Base-by-base conservation (phyloP, 2,888 invertebrate genomes). In the Rotaria magnacalcarata region DNA sequence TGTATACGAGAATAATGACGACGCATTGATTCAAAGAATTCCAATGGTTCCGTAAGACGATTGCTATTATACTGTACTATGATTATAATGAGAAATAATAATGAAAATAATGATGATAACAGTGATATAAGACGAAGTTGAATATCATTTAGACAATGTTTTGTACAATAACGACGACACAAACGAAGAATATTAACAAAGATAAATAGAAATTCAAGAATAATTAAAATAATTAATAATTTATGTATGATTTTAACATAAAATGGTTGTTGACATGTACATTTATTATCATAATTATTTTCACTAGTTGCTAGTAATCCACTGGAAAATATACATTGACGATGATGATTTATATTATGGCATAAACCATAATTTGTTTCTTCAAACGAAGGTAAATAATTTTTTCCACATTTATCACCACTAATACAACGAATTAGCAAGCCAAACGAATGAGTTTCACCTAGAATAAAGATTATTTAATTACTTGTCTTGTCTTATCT, bases 1-100 rank as follows among this genome's bases (percentile, higher is more conserved):
- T 80, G 80, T 43, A 80, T 80, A n/a, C 47, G 80, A n/a, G 80
- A 80, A 80, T 80, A 80, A 80, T 80, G 80, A 19, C 34, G 80
- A 24, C 80, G 43, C 47, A 80, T 47, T 24, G 80, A 24, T 11
- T 80, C 80, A 47, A 80, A 80, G n/a, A 80, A 80, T 47, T 80
- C 80, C n/a, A 80, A 80, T 47, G 80, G 10, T 80, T 80, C 80
- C 24, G 11, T 4, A 10, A n/a, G 11, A 11, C 47, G 43, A 80
- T 80, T 80, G 3, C n/a, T 4, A 47, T 80, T 75, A 14, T 47
- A 47, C 14, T 80, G 47, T 80, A 47, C 11, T 6, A 80, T 43
- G 10, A 80, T 80, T n/a, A 80, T 80, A 47, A 80, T 43, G n/a
- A 47, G 47, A 80, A 80, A 80, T 24, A 80, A 11, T 24, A 47